These are phyloP conservation scores for Lomographa bimaculata DNA, from an alignment of 2,888 invertebrate genomes.

Conservation along the genomic window DNA sequence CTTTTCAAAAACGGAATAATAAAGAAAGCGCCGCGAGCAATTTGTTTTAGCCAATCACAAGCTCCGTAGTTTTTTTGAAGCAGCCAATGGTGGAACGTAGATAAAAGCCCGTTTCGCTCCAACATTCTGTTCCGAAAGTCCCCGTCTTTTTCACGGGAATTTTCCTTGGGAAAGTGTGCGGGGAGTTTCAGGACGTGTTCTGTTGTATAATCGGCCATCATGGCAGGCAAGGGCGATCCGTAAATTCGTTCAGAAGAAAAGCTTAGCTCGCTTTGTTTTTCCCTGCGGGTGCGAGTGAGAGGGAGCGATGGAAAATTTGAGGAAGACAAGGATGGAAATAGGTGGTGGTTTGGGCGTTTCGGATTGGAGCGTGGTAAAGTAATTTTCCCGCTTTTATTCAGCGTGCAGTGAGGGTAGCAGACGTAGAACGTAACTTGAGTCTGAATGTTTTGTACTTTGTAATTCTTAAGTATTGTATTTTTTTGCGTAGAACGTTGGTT, in stretches of 20 bases:
- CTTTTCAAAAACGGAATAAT: constrained; percentile 62
- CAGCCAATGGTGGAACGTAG: constrained; percentile 78
- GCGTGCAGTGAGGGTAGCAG: constrained; percentile 51
- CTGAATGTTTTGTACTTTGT: constrained; percentile 7
- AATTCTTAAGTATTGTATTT: too few species aligned
- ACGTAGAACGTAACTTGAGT: constrained; percentile 54
- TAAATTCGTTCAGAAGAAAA: constrained; percentile 59
- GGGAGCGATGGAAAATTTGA: constrained; percentile 27
- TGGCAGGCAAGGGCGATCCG: constrained; percentile 76
- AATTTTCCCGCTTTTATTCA: constrained; percentile 81
- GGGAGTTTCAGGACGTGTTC: constrained; percentile 69
- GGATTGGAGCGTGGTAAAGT: constrained; percentile 52
- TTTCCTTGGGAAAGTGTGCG: constrained; percentile 55
- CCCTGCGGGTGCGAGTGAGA: constrained; percentile 49
- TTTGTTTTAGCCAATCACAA: constrained; percentile 83
- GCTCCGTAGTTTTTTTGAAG: constrained; percentile 73
- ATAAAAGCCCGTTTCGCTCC: constrained; percentile 70
- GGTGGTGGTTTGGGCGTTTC: constrained; percentile 59
- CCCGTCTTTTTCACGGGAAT: constrained; percentile 51
- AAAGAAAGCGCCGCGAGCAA: constrained; percentile 77
- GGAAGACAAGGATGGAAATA: constrained; percentile 52
- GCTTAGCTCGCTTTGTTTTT: constrained; percentile 67
- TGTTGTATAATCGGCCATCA: constrained; percentile 84
- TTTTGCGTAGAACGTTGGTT: too few species aligned
- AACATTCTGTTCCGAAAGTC: constrained; percentile 54